Evolutionary conservation across 1,140 invertebrate genomes (phyloP).

Genomic region (Chrysomallon squamiferum): DNA sequence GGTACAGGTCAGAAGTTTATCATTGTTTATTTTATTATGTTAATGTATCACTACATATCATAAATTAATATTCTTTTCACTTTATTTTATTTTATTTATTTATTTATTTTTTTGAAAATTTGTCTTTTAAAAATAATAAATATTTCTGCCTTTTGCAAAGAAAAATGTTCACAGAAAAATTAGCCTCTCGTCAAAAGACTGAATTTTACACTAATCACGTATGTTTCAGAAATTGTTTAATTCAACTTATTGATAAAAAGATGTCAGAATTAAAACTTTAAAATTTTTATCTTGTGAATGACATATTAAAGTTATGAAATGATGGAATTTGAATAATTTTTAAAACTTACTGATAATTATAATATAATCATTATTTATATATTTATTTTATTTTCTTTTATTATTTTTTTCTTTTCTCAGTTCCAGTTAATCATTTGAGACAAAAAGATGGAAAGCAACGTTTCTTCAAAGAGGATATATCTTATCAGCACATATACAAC

Average conservation of each 20-base stretch:
- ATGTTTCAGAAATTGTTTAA: no score
- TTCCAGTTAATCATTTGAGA: slow-evolving; percentile 53
- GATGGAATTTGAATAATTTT: no score
- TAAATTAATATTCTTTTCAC: background rate
- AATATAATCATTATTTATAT: no score
- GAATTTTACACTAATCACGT: no score
- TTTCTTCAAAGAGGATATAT: slow-evolving; percentile 55
- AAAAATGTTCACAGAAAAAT: background rate
- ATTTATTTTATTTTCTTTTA: no score
- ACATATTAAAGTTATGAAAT: no score
- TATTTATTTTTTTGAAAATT: background rate
- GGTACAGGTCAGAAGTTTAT: slow-evolving; percentile 41
- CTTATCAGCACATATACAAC: slow-evolving; percentile 60
- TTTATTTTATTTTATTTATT: background rate
- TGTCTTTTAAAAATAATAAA: background rate
- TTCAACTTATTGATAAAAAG: no score
- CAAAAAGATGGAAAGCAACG: slow-evolving; percentile 42
- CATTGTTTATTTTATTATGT: background rate
- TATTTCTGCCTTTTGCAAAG: background rate
- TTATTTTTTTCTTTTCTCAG: slow-evolving; percentile 30
- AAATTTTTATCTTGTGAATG: no score
- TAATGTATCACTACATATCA: background rate
- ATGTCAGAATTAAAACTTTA: no score
- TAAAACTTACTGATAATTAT: no score
- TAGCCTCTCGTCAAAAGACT: background rate